Evolutionary conservation across 2,113 vertebrate genomes (phyloP).

Genomic region (Campylomormyrus tamandua): DNA sequence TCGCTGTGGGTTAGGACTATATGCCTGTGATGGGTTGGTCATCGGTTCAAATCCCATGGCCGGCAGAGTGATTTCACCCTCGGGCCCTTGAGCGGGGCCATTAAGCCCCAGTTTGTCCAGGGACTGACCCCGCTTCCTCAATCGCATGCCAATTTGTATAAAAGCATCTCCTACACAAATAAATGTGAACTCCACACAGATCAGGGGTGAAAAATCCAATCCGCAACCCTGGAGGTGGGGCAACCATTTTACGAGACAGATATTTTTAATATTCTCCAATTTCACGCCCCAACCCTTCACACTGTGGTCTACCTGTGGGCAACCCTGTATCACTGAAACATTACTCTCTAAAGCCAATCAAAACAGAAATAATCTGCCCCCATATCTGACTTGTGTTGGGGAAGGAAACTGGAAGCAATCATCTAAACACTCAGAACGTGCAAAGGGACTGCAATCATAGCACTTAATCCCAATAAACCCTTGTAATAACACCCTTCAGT

Average conservation of each 20-base stretch:
- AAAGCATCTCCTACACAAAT: not conserved
- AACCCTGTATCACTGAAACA: not conserved
- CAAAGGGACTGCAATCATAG: not conserved
- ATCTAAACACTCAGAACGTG: not conserved
- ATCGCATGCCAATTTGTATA: not conserved
- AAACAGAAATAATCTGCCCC: not conserved
- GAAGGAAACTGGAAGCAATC: not conserved
- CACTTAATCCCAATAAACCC: conserved; percentile 1
- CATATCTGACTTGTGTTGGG: not conserved
- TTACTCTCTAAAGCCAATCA: not conserved
- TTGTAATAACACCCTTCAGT: not conserved
- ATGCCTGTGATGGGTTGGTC: not conserved
- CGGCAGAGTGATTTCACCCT: not conserved
- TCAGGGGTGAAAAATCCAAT: not conserved
- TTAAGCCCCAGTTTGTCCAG: not conserved
- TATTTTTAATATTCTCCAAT: not conserved
- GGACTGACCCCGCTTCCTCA: not conserved
- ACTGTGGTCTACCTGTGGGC: not conserved
- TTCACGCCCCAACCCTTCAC: not conserved
- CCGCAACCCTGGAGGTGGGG: not conserved
- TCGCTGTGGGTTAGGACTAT: not conserved
- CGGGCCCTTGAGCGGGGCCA: too few relatives aligned
- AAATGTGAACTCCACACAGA: not conserved
- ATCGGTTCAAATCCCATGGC: not conserved
- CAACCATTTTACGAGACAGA: not conserved